These are phyloP conservation scores for Antheraea yamamai DNA, from an alignment of 2,888 invertebrate species.

Conservation along the genomic window DNA sequence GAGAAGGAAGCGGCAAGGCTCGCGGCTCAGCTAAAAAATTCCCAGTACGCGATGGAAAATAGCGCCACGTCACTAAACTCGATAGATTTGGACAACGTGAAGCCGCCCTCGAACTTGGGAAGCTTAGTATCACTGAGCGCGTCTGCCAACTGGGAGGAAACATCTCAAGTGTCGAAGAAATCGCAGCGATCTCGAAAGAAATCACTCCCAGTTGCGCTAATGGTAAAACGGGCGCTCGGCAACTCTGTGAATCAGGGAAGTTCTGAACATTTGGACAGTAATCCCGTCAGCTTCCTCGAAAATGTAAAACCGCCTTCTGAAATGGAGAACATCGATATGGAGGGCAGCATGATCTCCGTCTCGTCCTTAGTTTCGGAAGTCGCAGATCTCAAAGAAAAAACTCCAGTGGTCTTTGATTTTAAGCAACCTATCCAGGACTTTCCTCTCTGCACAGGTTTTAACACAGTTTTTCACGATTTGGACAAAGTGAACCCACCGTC, in stretches of 20 bases:
- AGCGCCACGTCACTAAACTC: conserved; percentile 83
- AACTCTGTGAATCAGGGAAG: conserved; percentile 79
- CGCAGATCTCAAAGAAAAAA: conserved; percentile 80
- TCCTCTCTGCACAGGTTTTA: conserved; percentile 65
- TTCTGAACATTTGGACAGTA: conserved; percentile 85
- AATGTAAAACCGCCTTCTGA: conserved; percentile 92
- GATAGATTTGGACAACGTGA: conserved; percentile 87
- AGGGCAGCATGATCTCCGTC: conserved; percentile 91
- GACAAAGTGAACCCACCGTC: conserved; percentile 89
- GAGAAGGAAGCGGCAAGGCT: conserved; percentile 89
- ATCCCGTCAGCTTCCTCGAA: conserved; percentile 85
- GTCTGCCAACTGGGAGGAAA: conserved; percentile 78
- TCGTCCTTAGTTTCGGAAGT: conserved; percentile 92
- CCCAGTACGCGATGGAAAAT: conserved; percentile 73
- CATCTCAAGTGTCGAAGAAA: conserved; percentile 55
- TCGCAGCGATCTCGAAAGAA: conserved; percentile 83
- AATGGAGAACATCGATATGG: conserved; percentile 90
- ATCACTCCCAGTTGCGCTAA: conserved; percentile 85
- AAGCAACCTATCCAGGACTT: conserved; percentile 81
- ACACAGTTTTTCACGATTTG: conserved; percentile 80
- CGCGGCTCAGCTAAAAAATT: conserved; percentile 65
- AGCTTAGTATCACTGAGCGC: conserved; percentile 82
- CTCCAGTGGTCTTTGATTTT: conserved; percentile 80
- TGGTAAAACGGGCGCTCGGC: conserved; percentile 87
- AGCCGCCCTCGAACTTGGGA: conserved; percentile 90